Conservation (phyloP, 2,113 vertebrate species). For the Pelodiscus sinensis region DNA sequence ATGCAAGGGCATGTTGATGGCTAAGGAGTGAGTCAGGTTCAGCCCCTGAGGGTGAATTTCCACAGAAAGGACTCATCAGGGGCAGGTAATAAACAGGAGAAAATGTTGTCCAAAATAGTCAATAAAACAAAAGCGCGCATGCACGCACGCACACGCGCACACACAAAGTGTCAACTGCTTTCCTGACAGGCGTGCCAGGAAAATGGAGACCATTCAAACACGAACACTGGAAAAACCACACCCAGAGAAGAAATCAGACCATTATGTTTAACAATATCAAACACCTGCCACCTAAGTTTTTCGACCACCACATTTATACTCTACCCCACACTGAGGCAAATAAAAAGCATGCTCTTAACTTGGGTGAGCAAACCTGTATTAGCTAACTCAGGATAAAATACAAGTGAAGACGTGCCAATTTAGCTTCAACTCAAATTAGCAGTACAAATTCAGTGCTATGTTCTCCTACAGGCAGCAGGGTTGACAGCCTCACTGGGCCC, state of each 20-base stretch:
- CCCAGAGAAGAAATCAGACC: background rate
- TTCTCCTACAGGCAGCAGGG: background rate
- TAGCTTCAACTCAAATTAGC: background rate
- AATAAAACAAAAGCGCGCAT: background rate
- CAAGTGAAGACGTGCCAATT: background rate
- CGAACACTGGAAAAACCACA: background rate
- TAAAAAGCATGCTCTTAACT: background rate
- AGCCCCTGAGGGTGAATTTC: background rate
- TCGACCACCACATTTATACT: fast-evolving
- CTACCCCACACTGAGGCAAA: background rate
- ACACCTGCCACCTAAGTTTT: background rate
- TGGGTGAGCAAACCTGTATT: background rate
- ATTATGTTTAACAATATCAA: background rate
- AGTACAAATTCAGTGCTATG: background rate
- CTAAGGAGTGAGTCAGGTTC: background rate
- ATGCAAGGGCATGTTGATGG: background rate
- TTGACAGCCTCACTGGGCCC: too few species aligned
- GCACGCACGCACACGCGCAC: too few species aligned
- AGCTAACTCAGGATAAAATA: background rate
- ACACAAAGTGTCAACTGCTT: background rate
- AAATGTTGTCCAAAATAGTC: background rate
- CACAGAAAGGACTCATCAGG: background rate
- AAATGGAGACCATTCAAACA: background rate
- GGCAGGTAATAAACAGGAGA: background rate
- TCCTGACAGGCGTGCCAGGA: too few species aligned